Evolutionary conservation across 2,888 invertebrate genomes (phyloP).

Genomic region (Autographa pulchrina): DNA sequence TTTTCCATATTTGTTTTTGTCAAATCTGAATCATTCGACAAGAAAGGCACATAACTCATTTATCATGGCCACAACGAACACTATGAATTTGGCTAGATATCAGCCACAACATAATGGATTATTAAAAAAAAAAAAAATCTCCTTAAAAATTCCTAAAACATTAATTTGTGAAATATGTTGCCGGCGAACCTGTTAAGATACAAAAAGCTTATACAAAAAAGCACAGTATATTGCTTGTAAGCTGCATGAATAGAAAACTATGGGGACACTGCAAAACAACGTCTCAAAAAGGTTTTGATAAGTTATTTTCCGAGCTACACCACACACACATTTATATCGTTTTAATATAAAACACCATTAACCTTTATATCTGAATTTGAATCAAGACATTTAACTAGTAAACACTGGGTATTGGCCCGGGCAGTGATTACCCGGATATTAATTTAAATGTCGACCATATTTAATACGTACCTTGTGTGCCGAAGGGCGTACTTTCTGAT

Average conservation of each 20-base stretch:
- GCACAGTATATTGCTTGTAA: background rate
- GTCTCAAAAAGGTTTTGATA: background rate
- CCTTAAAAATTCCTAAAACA: too few relatives aligned
- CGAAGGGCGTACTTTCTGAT: conserved; percentile 84
- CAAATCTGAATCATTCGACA: too few relatives aligned
- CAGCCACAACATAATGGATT: too few relatives aligned
- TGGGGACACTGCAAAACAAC: background rate
- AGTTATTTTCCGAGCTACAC: background rate
- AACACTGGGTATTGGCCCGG: conserved; percentile 35
- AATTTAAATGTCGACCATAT: conserved; percentile 40
- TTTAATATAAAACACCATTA: conserved; percentile 25
- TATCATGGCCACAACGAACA: too few relatives aligned
- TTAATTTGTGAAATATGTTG: too few relatives aligned
- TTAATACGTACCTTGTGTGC: conserved; percentile 81
- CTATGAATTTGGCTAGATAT: too few relatives aligned
- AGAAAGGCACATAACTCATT: too few relatives aligned
- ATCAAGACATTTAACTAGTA: conserved; percentile 54
- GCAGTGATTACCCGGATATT: conserved; percentile 55
- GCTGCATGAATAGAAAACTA: background rate
- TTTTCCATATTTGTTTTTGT: too few relatives aligned
- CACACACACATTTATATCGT: conserved; percentile 7
- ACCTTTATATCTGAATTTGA: conserved; percentile 31
- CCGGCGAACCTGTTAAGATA: too few relatives aligned
- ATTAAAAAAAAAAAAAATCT: too few relatives aligned
- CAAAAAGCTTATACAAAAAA: background rate